These are phyloP conservation scores for Lasius platythorax DNA, from an alignment of 2,888 invertebrate species.

Conservation along the genomic window DNA sequence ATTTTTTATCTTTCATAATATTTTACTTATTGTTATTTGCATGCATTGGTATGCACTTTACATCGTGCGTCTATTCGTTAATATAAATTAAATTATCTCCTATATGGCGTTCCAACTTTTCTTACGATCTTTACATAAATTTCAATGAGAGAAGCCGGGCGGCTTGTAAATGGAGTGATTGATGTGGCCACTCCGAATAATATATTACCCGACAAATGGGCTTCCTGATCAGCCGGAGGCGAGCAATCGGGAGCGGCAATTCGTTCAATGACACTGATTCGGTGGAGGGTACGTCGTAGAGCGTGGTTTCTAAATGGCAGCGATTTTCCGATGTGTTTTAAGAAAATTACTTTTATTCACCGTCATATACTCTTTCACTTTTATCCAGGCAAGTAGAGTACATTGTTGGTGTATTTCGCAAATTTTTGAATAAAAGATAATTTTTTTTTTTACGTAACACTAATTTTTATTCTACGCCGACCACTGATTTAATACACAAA, in stretches of 20 bases:
- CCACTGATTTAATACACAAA: background rate
- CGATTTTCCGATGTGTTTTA: slow-evolving; percentile 43
- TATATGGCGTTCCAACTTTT: background rate
- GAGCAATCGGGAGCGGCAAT: slow-evolving; percentile 67
- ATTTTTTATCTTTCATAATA: background rate
- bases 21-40: background rate
- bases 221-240: slow-evolving; percentile 69
- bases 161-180: slow-evolving; percentile 67
- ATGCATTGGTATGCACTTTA: background rate
- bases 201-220: slow-evolving; percentile 69
- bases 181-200: slow-evolving; percentile 78
- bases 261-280: slow-evolving; percentile 60
- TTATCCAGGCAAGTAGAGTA: background rate
- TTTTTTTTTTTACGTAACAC: background rate
- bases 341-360: slow-evolving; percentile 28
- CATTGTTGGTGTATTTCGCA: background rate
- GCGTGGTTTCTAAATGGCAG: slow-evolving; percentile 41
- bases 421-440: background rate
- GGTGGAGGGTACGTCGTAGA: slow-evolving; percentile 24
- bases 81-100: slow-evolving; percentile 25
- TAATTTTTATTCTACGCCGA: background rate
- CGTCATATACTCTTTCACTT: background rate
- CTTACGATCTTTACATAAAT: slow-evolving; percentile 70
- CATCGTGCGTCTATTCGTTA: background rate
- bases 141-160: slow-evolving; percentile 54